Conservation (phyloP, 2,797 vertebrate species). For the Antennarius maculatus region DNA sequence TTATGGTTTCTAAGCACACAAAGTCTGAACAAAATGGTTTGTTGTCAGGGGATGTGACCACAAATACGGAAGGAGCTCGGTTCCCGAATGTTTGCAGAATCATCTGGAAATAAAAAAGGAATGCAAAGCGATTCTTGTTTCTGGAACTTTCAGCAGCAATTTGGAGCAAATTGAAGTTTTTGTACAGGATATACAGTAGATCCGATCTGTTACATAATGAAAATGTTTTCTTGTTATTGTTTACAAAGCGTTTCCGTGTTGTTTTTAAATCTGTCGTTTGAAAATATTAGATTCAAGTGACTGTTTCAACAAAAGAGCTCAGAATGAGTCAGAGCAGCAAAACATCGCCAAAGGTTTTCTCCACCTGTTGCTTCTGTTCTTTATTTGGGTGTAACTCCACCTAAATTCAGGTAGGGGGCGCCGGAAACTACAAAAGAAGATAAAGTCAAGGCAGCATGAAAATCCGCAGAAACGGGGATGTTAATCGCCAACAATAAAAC, state of each 20-base stretch:
- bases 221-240: too few species aligned
- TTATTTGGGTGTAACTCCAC: neutral
- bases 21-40: neutral
- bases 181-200: too few species aligned
- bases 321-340: neutral
- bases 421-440: constrained; percentile 9
- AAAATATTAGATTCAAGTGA: neutral
- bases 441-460: neutral
- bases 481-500: constrained; percentile 14
- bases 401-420: constrained; percentile 39
- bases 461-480: constrained; percentile 2
- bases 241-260: neutral
- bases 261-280: neutral
- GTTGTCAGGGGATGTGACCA: neutral
- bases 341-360: neutral
- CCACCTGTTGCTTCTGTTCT: constrained; percentile 35
- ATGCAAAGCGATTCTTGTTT: neutral
- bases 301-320: neutral
- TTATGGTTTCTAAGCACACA: neutral
- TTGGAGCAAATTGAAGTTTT: too few species aligned
- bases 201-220: too few species aligned
- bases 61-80: neutral
- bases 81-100: neutral
- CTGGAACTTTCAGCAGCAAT: too few species aligned
- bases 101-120: neutral